Percentiles rank a stretch among this genome's conserved stretches.
Conservation (phyloP, 2,888 invertebrate genomes). For the Drosophila leonis region DNA sequence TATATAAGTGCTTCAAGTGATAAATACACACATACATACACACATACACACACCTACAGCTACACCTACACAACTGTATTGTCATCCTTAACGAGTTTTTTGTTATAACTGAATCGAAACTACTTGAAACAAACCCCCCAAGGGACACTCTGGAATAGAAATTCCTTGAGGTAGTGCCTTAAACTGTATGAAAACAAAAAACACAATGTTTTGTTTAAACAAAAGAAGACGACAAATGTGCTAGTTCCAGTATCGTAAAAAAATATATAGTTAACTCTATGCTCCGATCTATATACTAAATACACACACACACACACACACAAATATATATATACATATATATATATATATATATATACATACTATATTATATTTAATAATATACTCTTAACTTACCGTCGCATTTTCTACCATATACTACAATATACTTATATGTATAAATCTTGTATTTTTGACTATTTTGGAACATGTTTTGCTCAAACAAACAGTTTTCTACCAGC, state of each 20-base stretch:
- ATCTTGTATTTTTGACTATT: constrained; percentile 63
- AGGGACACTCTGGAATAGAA: constrained; percentile 63
- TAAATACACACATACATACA: constrained; percentile 33
- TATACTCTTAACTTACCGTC: constrained; percentile 48
- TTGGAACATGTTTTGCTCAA: constrained; percentile 56
- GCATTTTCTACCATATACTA: constrained; percentile 44
- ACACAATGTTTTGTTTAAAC: constrained; percentile 44
- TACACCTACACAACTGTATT: constrained; percentile 12
- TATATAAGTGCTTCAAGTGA: constrained; percentile 65
- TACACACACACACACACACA: constrained; percentile 15
- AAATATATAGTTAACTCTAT: constrained; percentile 65
- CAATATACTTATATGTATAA: constrained; percentile 34
- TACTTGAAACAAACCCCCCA: constrained; percentile 53
- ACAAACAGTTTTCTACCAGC: constrained; percentile 50
- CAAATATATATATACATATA: constrained; percentile 29
- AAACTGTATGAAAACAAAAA: constrained; percentile 49
- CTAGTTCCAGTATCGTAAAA: constrained; percentile 48
- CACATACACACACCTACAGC: constrained; percentile 1
- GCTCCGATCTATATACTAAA: constrained; percentile 67
- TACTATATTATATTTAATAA: constrained; percentile 37
- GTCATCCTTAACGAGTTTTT: constrained; percentile 22
- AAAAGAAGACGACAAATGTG: constrained; percentile 19
- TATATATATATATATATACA: constrained; percentile 19
- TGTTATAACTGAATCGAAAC: constrained; percentile 29
- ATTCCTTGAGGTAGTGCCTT: constrained; percentile 77